A percentile compares a stretch with the other conserved stretches of the same genome.
Evolutionary conservation across 2,888 invertebrate genomes (phyloP).

Genomic region (Callosobruchus maculatus): DNA sequence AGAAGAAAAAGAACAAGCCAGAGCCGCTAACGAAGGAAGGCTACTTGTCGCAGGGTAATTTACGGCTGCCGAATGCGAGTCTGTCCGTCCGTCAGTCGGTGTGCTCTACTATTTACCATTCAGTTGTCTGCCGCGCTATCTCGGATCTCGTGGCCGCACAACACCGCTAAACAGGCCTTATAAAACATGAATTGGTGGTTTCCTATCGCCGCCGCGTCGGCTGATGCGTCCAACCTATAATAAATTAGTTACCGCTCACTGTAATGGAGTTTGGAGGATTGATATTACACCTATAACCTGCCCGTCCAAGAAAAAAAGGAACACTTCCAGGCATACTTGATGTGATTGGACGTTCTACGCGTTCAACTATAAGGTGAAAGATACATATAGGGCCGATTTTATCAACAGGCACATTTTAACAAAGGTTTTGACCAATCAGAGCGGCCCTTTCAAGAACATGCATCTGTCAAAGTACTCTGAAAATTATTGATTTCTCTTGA

Average conservation of each 20-base stretch:
- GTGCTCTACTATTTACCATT: not conserved
- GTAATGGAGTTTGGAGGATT: not conserved
- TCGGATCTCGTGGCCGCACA: not conserved
- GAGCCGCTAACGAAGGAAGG: conserved; percentile 30
- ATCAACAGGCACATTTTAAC: too few relatives aligned
- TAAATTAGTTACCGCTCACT: not conserved
- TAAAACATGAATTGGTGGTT: not conserved
- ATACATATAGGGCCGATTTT: too few relatives aligned
- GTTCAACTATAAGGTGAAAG: too few relatives aligned
- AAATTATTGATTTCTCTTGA: too few relatives aligned
- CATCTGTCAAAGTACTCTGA: too few relatives aligned
- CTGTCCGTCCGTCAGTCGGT: conserved; percentile 26
- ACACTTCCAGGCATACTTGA: too few relatives aligned
- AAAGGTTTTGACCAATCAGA: too few relatives aligned
- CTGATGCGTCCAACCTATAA: not conserved
- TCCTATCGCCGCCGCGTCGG: not conserved
- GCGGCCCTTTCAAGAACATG: too few relatives aligned
- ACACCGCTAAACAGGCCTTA: not conserved
- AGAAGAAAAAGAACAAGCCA: not conserved
- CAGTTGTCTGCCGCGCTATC: not conserved
- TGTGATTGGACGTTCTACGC: too few relatives aligned
- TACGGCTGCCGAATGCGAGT: conserved; percentile 40
- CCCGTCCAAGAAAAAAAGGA: too few relatives aligned
- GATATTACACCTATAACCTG: not conserved
- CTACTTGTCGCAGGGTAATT: conserved; percentile 43